A percentile compares a stretch with the other conserved stretches of the same genome.
Conservation (phyloP, 1,140 invertebrate genomes). For the Charaxes varanes region DNA sequence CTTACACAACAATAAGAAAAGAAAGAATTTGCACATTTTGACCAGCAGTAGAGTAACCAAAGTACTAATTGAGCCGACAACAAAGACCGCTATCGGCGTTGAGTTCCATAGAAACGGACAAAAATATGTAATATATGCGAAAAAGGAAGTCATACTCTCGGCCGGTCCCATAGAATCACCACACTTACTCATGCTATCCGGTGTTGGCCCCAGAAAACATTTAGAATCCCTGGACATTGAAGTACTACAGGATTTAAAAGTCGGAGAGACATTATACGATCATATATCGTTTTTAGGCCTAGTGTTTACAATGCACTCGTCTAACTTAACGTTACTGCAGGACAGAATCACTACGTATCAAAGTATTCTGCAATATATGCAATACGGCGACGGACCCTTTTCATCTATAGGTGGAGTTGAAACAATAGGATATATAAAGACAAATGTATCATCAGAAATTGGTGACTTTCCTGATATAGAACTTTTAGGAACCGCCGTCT, state of each 20-base stretch:
- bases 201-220: constrained; percentile 81
- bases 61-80: constrained; percentile 76
- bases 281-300: constrained; percentile 82
- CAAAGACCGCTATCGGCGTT: constrained; percentile 78
- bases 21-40: constrained; percentile 80
- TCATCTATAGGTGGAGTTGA: constrained; percentile 77
- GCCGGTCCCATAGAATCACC: constrained; percentile 87
- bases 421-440: constrained; percentile 78
- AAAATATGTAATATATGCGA: constrained; percentile 68
- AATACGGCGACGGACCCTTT: constrained; percentile 71
- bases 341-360: constrained; percentile 63
- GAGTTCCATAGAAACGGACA: constrained; percentile 74
- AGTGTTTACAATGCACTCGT: constrained; percentile 74
- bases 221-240: constrained; percentile 80
- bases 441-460: constrained; percentile 71
- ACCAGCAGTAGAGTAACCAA: constrained; percentile 76
- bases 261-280: constrained; percentile 83
- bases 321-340: constrained; percentile 61
- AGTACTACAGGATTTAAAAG: constrained; percentile 78
- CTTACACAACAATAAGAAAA: constrained; percentile 72
- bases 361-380: constrained; percentile 61
- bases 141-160: constrained; percentile 82
- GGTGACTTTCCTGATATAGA: constrained; percentile 78
- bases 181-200: constrained; percentile 87
- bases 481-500: constrained; percentile 72